Base-by-base conservation (phyloP, 2,797 vertebrate genomes). In the Scleropages formosus region DNA sequence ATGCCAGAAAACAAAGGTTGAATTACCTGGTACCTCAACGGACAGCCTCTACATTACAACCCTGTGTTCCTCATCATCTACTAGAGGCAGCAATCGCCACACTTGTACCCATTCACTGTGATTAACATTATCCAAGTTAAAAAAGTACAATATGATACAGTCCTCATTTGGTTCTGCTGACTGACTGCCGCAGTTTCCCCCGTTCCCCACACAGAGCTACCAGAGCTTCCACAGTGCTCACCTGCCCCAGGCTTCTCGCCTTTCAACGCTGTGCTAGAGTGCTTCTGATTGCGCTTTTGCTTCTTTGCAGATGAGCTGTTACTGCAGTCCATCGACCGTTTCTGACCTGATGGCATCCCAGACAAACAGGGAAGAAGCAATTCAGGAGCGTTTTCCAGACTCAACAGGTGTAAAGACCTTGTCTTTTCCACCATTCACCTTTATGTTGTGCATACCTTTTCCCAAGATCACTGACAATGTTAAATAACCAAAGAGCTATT, bases 221-320 rank as follows among this genome's bases (percentile, higher is more conserved):
- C 26, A 49, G 9, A 27, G 15, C 10, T 0, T 4, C 53, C 7
- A 16, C 26, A 27, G 6, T 60, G 84, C 72, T 60, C 77, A 98
- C 97, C 97, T 92, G 95, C 89, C 82, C 96, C 95, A 66, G 98
- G 97, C 88, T 98, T 97, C 71, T 98, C 96, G 77, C 82, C 90
- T 91, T 96, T 96, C 82, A 89, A 85, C 10, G 89, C 82, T 18
- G 90, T 85, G 83, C 86, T 93, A 9, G 89, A 81, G 81, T 95
- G 92, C 86, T 99, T 99, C 90, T 96, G 96, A 85, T 91, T 96
- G 64, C 96, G 95, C 87, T 97, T 98, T 63, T 94, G 95, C 76
- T 98, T 98, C 87, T 99, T 99, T 60, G 94, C 87, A 46, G 93
- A 78, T 0, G 95, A 94, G 72, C 91, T 94, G 16, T 85, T 85